phyloP scores from a whole-genome alignment of 2,113 vertebrate species.

The Fulmarus glacialis region DNA sequence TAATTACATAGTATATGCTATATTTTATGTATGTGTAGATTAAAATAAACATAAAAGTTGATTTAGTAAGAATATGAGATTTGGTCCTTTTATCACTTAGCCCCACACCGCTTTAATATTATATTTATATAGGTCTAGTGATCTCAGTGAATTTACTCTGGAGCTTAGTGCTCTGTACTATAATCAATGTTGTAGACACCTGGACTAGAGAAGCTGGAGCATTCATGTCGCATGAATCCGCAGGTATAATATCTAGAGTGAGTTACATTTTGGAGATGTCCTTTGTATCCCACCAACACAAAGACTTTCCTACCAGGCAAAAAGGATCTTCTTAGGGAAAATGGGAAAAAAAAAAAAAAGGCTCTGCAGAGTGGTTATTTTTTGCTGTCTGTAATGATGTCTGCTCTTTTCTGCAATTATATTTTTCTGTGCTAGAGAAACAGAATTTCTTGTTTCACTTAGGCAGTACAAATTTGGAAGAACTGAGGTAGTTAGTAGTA shows the following conservation, averaged over 20 bases:
- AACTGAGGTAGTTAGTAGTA: background rate
- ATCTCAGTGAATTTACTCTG: background rate
- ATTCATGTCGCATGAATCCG: background rate
- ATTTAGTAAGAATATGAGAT: background rate
- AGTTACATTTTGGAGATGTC: background rate
- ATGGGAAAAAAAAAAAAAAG: background rate
- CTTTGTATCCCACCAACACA: background rate
- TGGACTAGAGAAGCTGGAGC: background rate
- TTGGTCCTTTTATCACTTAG: background rate
- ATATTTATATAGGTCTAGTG: background rate
- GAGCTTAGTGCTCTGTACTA: background rate
- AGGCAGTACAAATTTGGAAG: background rate
- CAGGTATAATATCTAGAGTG: background rate
- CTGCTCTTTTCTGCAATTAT: background rate
- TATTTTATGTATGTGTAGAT: background rate
- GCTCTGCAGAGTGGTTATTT: background rate
- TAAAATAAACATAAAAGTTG: background rate
- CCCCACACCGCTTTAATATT: background rate
- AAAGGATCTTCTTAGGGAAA: background rate
- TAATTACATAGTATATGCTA: background rate
- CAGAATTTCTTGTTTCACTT: background rate
- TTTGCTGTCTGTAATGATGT: background rate
- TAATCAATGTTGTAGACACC: background rate
- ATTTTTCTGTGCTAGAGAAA: background rate
- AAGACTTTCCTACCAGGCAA: background rate